Evolutionary conservation across 1,140 invertebrate species (phyloP), one percentile per base, ranked within the genome.

Genomic region (Wiebesia pumilae): DNA sequence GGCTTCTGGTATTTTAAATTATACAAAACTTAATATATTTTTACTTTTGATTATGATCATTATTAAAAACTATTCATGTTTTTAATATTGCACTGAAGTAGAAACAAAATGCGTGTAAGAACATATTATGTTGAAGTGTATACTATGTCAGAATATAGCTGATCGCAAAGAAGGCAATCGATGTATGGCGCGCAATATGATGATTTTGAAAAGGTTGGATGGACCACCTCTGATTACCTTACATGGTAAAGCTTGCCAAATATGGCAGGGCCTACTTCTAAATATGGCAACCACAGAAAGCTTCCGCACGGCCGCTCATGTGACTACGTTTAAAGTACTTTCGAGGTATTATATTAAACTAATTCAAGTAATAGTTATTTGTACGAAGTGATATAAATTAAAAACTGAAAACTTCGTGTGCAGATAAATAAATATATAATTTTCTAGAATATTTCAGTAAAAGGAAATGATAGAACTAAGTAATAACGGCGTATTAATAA

Each of bases 201-300:
- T 83, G 81, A 87, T 87, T 90, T 90, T 89, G 87, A 90, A 90
- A 90, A 90, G 90, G 90, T 89, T 86, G 77, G 62, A 83, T 82
- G 92, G 90, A 91, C 91, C 91, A 92, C 90, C 92, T 96, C 95
- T 95, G 95, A 95, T 95, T 94, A 94, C 95, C 95, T 95, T 95
- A 95, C 96, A 95, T 95, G 95, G 94, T 94, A 94, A 95, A 95
- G 94, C 95, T 95, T 95, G 93, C 96, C 95, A 95, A 96, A 96
- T 96, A 96, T 95, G 95, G 95, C 93, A 95, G 94, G 95, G 95
- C 94, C 94, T 94, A 95, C 93, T 95, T 96, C 96, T 96, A 96
- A 96, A 96, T 96, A 96, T 95, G 96, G 96, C 94, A 95, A 94
- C 94, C 94, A 95, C 94, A 90, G 91, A 93, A 93, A 91, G 91